Conservation (phyloP, 2,797 vertebrate genomes). For the Ara ararauna region DNA sequence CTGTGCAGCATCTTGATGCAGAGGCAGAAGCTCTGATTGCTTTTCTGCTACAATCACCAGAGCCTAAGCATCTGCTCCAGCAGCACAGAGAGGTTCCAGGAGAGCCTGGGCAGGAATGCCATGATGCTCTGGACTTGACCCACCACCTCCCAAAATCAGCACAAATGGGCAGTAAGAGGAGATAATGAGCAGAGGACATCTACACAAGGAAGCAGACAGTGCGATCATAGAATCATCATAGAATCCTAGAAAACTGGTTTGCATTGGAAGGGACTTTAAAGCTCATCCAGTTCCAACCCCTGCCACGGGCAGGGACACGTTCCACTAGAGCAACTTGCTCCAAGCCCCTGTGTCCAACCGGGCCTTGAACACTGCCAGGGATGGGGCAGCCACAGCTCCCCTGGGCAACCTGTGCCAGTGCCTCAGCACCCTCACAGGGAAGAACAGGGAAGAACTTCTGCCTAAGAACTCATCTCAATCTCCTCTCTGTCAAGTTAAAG, state of each 20-base stretch:
- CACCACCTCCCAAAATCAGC: not conserved
- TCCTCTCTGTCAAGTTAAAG: not conserved
- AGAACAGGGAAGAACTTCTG: not conserved
- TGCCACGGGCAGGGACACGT: rapidly evolving
- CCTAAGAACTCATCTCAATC: not conserved
- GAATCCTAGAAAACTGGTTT: not conserved
- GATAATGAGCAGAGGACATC: not conserved
- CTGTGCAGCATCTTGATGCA: rapidly evolving
- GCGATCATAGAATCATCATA: not conserved
- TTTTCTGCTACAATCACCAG: not conserved
- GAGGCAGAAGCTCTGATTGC: not conserved
- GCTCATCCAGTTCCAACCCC: not conserved
- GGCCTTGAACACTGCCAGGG: too few species aligned
- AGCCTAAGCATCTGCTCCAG: not conserved
- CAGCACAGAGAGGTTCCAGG: not conserved
- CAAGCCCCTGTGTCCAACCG: not conserved
- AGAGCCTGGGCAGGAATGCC: not conserved
- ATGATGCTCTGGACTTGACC: not conserved
- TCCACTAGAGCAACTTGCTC: not conserved
- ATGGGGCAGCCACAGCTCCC: too few species aligned
- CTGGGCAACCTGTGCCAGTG: too few species aligned
- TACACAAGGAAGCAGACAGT: not conserved
- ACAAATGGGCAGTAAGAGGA: not conserved
- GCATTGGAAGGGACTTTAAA: not conserved
- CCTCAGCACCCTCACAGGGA: too few species aligned